A percentile compares a stretch with the other conserved stretches of the same genome.
These are phyloP conservation scores for Meghimatium bilineatum DNA, from an alignment of 2,888 invertebrate species.

Conservation along the genomic window DNA sequence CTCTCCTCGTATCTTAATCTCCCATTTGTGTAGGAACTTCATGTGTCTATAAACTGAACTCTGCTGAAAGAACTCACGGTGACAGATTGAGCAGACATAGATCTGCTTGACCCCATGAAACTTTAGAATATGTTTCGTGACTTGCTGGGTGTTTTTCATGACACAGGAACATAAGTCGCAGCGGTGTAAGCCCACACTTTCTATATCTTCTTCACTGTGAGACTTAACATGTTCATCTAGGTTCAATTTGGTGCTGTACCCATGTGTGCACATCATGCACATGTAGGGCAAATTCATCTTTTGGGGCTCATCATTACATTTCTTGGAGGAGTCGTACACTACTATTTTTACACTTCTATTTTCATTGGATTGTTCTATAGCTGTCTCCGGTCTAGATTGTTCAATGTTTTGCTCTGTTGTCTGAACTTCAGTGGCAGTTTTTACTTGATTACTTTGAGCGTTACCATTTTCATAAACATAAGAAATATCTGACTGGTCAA, in stretches of 20 bases:
- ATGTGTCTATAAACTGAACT: conserved; percentile 46
- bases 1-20: conserved; percentile 48
- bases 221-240: conserved; percentile 36
- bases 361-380: neutral
- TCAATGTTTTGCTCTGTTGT: neutral
- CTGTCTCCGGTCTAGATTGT: neutral
- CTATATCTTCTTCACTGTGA: conserved; percentile 46
- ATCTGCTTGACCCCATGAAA: conserved; percentile 44
- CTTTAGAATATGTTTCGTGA: conserved; percentile 44
- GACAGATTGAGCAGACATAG: conserved; percentile 42
- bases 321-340: conserved; percentile 16
- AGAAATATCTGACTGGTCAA: conserved; percentile 41
- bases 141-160: conserved; percentile 48
- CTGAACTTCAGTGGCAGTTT: neutral
- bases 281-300: neutral
- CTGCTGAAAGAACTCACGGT: conserved; percentile 46
- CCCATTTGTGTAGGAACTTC: conserved; percentile 50
- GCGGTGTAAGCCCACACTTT: conserved; percentile 41
- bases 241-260: neutral
- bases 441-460: neutral
- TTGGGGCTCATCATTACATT: neutral
- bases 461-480: conserved; percentile 26
- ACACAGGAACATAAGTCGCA: conserved; percentile 38
- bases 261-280: conserved; percentile 30
- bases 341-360: conserved; percentile 18